These are phyloP conservation scores for Chironomus tentans DNA, from an alignment of 2,888 invertebrate species.

Conservation along the genomic window DNA sequence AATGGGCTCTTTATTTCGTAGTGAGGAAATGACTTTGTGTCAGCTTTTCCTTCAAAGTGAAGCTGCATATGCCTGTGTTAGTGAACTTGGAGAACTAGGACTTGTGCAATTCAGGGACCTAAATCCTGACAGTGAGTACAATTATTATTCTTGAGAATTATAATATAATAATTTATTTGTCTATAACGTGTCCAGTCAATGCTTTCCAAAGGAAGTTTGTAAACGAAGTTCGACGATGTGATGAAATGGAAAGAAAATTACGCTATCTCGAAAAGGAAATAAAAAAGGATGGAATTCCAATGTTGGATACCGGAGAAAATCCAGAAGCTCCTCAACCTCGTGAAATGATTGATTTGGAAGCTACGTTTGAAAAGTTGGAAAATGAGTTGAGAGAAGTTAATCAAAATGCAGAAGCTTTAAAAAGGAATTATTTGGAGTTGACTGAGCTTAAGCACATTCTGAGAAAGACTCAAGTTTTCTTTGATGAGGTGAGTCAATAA, in stretches of 20 bases:
- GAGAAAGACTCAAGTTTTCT: conserved; percentile 95
- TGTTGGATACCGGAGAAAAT: conserved; percentile 96
- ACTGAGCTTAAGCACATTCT: conserved; percentile 96
- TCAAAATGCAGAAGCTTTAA: conserved; percentile 94
- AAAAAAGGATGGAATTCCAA: conserved; percentile 91
- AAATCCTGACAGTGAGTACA: conserved; percentile 61
- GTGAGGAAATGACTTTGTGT: conserved; percentile 98
- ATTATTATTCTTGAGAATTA: too few species aligned
- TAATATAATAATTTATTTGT: too few species aligned
- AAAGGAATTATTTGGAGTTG: conserved; percentile 89
- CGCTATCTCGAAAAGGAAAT: conserved; percentile 96
- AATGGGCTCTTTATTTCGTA: conserved; percentile 89
- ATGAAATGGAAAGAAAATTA: conserved; percentile 97
- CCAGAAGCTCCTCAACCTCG: conserved; percentile 98
- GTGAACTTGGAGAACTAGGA: conserved; percentile 94
- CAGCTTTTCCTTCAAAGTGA: conserved; percentile 97
- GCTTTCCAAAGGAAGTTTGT: conserved; percentile 98
- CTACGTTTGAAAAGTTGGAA: conserved; percentile 90
- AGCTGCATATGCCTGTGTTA: conserved; percentile 96
- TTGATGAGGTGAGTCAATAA: conserved; percentile 85
- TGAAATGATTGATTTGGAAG: conserved; percentile 98
- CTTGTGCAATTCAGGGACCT: conserved; percentile 94
- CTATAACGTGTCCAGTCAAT: conserved; percentile 55
- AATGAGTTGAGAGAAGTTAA: conserved; percentile 96
- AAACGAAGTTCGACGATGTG: conserved; percentile 93